A percentile compares a stretch with the other conserved stretches of the same genome.
Evolutionary conservation across 2,797 vertebrate species (phyloP).

Genomic region (Acrocephalus scirpaceus): DNA sequence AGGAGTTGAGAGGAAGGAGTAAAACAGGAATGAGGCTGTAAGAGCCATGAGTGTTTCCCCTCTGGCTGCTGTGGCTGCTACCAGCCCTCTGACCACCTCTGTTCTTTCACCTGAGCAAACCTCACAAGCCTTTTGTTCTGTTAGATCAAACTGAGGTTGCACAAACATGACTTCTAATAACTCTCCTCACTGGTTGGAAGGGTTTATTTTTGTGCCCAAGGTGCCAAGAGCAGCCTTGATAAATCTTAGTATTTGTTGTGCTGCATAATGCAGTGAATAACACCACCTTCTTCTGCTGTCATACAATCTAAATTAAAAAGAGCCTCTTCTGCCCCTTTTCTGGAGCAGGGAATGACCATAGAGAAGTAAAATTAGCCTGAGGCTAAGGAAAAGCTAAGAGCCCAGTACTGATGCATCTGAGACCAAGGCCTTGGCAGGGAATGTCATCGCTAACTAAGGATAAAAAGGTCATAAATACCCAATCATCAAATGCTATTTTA

Average conservation of each 20-base stretch:
- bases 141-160: not conserved
- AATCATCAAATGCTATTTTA: not conserved
- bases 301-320: not conserved
- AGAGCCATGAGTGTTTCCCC: accelerated
- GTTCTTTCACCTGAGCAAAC: not conserved
- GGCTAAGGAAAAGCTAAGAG: not conserved
- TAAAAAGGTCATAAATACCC: not conserved
- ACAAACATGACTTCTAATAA: not conserved
- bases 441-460: not conserved
- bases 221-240: not conserved
- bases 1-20: not conserved
- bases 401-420: not conserved
- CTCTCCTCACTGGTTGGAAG: not conserved
- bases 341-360: not conserved
- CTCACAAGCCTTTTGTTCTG: not conserved
- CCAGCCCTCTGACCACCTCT: not conserved
- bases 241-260: not conserved
- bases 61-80: not conserved
- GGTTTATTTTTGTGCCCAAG: not conserved
- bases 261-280: not conserved
- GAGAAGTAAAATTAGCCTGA: not conserved
- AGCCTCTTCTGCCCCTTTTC: not conserved
- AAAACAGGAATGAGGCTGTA: not conserved
- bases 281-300: not conserved
- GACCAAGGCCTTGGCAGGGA: not conserved